Percentiles rank a stretch among this genome's conserved stretches.
These are phyloP conservation scores for Diachasmimorpha longicaudata DNA, from an alignment of 1,140 invertebrate species.

Conservation along the genomic window DNA sequence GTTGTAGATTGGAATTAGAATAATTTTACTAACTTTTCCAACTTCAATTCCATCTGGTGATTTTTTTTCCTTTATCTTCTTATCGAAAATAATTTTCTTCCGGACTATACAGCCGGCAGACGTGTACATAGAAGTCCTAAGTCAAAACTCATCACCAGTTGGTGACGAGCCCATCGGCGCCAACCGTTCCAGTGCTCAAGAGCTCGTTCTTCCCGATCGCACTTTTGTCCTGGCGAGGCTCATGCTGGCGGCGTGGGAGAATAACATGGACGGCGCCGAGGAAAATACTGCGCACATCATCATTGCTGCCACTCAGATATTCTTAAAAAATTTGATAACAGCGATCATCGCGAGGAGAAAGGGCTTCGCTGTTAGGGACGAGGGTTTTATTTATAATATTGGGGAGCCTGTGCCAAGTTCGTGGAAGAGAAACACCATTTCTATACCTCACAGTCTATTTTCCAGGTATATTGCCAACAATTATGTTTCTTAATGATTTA, in stretches of 20 bases:
- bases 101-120: slow-evolving; percentile 51
- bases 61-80: no score
- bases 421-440: slow-evolving; percentile 69
- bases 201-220: slow-evolving; percentile 76
- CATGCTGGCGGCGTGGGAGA: slow-evolving; percentile 82
- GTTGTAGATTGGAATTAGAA: no score
- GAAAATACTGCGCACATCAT: slow-evolving; percentile 78
- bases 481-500: no score
- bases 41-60: no score
- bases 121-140: slow-evolving; percentile 58
- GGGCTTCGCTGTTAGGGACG: slow-evolving; percentile 73
- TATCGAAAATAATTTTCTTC: no score
- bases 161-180: slow-evolving; percentile 60
- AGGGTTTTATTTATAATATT: slow-evolving; percentile 74
- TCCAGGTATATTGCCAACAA: slow-evolving; percentile 28
- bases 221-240: slow-evolving; percentile 79
- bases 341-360: slow-evolving; percentile 74
- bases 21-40: no score
- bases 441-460: slow-evolving; percentile 49
- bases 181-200: slow-evolving; percentile 68
- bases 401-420: slow-evolving; percentile 74
- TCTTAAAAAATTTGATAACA: slow-evolving; percentile 79
- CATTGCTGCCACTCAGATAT: slow-evolving; percentile 75
- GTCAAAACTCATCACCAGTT: slow-evolving; percentile 56
- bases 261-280: slow-evolving; percentile 78